Base-by-base conservation (phyloP, 2,888 invertebrate genomes). In the Cataglyphis altisquamis region DNA sequence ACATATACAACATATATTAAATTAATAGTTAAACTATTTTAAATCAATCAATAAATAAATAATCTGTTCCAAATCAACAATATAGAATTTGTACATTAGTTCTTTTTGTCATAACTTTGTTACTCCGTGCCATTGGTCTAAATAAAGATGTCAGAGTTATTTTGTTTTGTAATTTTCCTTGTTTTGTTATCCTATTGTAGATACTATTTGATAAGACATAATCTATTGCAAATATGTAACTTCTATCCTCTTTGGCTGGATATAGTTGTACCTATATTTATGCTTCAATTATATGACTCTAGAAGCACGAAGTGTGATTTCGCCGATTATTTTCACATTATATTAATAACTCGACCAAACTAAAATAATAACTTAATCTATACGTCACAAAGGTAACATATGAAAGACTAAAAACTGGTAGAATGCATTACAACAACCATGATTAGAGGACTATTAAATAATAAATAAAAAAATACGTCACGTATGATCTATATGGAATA, bases 201-300 rank as follows among this genome's bases (percentile, higher is more conserved):
- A 18, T 45, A 52, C n/a, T 15, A 45, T 21, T 3, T 55, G 60
- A 68, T 68, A 81, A 63, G 25, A 62, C 41, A 78, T 55, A 68
- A 75, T 39, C 67, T 72, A 60, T 84, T 36, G 66, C 12, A 8
- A 72, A 41, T 60, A 12, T 72, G 48, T 52, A 48, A 83, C 64
- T 57, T 25, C 64, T 78, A 81, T 80, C 73, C 78, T 90, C 90
- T 90, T 90, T 90, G 90, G 90, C 87, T 67, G 67, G 84, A 87
- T 68, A 74, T 75, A 84, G 63, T 90, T 90, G 83, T 88, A 90
- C 83, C 48, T 68, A 78, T 29, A 66, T 74, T 52, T 52, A n/a
- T 41, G 12, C 39, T 82, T 80, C 55, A 63, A 66, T 63, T 25
- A 63, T 52, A 77, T 64, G 63, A 80, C 41, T 74, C 39, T 18